Evolutionary conservation across 1,140 invertebrate species (phyloP).

Genomic region (Luehdorfia chinensis): DNA sequence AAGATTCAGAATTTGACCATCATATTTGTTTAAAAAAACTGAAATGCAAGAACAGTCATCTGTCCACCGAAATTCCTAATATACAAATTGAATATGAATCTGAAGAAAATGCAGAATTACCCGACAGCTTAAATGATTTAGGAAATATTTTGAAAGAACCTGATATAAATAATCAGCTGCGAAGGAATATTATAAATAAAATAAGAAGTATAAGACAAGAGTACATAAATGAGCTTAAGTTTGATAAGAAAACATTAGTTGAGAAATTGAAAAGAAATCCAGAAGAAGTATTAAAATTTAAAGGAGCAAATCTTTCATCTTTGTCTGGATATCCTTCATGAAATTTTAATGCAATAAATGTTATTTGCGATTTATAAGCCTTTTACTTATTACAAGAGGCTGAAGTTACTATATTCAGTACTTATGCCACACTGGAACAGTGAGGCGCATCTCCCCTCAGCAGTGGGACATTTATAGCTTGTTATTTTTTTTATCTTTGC

Average conservation of each 20-base stretch:
- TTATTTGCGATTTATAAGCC: too few species aligned
- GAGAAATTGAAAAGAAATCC: slow-evolving; percentile 47
- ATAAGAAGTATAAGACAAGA: slow-evolving; percentile 42
- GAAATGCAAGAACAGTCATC: slow-evolving; percentile 15
- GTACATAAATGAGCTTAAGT: slow-evolving; percentile 42
- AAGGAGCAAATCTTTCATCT: slow-evolving; percentile 50
- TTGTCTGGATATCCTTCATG: slow-evolving; percentile 46
- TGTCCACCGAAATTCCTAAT: slow-evolving; percentile 17
- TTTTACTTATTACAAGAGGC: too few species aligned
- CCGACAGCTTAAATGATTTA: slow-evolving; percentile 41
- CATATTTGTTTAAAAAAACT: slow-evolving; percentile 48
- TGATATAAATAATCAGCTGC: slow-evolving; percentile 25
- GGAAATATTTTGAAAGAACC: slow-evolving; percentile 37
- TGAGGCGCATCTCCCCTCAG: too few species aligned
- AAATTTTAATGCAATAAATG: neutral
- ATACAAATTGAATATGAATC: slow-evolving; percentile 45
- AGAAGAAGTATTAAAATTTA: slow-evolving; percentile 49
- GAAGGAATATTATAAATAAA: slow-evolving; percentile 51
- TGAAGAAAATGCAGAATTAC: slow-evolving; percentile 29
- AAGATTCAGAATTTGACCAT: slow-evolving; percentile 26
- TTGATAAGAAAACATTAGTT: slow-evolving; percentile 43
- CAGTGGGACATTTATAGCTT: too few species aligned
- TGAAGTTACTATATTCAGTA: too few species aligned
- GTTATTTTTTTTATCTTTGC: too few species aligned
- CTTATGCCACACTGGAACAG: too few species aligned